Evolutionary conservation across 2,888 invertebrate species (phyloP).

Genomic region (Ceraclea dissimilis): DNA sequence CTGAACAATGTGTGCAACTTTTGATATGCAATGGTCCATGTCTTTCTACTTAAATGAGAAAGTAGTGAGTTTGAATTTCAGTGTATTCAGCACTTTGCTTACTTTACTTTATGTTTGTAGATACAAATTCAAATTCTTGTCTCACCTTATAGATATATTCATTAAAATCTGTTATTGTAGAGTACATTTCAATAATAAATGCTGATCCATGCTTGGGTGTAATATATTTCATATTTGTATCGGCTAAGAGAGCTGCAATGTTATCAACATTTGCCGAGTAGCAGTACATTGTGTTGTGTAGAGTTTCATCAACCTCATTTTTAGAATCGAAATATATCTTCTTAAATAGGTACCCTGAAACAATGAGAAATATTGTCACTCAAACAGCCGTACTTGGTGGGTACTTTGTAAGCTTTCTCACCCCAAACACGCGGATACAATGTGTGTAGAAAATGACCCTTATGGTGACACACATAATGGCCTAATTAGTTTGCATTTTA

Average conservation of each 20-base stretch:
- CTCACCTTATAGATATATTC: constrained; percentile 42
- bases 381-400: too few relatives aligned
- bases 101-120: too few relatives aligned
- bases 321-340: constrained; percentile 48
- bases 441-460: too few relatives aligned
- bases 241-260: constrained; percentile 49
- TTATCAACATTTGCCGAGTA: constrained; percentile 58
- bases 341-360: constrained; percentile 45
- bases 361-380: background rate
- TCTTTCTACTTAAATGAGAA: background rate
- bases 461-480: too few relatives aligned
- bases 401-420: too few relatives aligned
- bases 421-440: too few relatives aligned
- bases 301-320: constrained; percentile 26
- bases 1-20: too few relatives aligned
- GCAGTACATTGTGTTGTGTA: constrained; percentile 27
- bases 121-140: too few relatives aligned
- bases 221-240: constrained; percentile 42
- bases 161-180: constrained; percentile 34
- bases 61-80: too few relatives aligned
- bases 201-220: constrained; percentile 51
- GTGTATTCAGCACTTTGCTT: too few relatives aligned
- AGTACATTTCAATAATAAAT: constrained; percentile 48
- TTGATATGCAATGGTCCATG: background rate
- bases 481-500: too few relatives aligned